These are phyloP conservation scores for Ylistrum balloti DNA, from an alignment of 1,140 invertebrate species.

Conservation along the genomic window DNA sequence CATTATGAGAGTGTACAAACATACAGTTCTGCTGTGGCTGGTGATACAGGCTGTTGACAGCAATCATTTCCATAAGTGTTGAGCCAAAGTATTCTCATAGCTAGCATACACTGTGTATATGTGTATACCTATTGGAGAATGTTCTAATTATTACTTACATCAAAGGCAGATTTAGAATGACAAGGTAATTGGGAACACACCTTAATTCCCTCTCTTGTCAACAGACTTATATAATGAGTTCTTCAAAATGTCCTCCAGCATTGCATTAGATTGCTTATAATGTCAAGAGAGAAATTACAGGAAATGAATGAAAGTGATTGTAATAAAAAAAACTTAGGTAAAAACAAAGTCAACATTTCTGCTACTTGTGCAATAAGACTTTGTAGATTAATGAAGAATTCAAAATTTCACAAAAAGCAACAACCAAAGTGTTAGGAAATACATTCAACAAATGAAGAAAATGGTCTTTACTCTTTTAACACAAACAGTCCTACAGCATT, in stretches of 20 bases:
- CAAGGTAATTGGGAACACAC: slow-evolving; percentile 2
- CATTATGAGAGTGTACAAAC: neutral
- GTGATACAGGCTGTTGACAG: neutral
- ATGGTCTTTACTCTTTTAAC: too few species aligned
- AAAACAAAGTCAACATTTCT: too few species aligned
- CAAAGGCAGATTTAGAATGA: neutral
- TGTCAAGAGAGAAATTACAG: too few species aligned
- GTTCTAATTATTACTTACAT: neutral
- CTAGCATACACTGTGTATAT: neutral
- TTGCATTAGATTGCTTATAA: too few species aligned
- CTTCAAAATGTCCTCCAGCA: neutral
- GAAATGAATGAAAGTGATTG: too few species aligned
- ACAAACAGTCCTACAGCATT: too few species aligned
- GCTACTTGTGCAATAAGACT: too few species aligned
- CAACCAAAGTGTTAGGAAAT: too few species aligned
- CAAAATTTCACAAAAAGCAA: too few species aligned
- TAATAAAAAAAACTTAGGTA: too few species aligned
- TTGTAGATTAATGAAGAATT: too few species aligned
- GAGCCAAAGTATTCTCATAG: neutral
- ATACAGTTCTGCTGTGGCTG: neutral
- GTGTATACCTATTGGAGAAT: neutral
- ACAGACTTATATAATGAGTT: neutral
- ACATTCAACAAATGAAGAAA: too few species aligned
- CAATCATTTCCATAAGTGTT: neutral
- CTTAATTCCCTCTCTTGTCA: neutral